A percentile compares a stretch with the other conserved stretches of the same genome.
These are phyloP conservation scores for Slavum lentiscoides DNA, from an alignment of 2,888 invertebrate genomes.

Conservation along the genomic window DNA sequence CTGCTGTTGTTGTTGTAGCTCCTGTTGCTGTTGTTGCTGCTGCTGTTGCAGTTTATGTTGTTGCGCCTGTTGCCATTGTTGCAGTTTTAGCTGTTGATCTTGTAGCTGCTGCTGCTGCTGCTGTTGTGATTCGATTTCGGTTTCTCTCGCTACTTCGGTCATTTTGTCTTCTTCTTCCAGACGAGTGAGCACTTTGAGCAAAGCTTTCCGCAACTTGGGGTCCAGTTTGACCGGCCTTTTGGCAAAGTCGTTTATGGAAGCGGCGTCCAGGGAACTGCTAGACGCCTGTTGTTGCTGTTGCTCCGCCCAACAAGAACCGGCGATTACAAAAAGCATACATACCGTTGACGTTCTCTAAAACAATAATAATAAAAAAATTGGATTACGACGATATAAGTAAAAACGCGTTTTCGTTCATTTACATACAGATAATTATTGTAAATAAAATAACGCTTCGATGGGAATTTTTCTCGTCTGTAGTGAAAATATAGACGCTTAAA, in stretches of 20 bases:
- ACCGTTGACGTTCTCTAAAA: constrained; percentile 2
- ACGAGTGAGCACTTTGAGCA: constrained; percentile 76
- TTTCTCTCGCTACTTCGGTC: background rate
- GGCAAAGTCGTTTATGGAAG: constrained; percentile 54
- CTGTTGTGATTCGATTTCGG: constrained; percentile 25
- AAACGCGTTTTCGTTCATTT: too few species aligned
- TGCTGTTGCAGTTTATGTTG: constrained; percentile 53
- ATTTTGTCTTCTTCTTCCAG: constrained; percentile 67
- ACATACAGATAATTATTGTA: too few species aligned
- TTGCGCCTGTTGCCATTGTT: constrained; percentile 56
- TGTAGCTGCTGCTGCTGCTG: background rate
- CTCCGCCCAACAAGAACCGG: constrained; percentile 5
- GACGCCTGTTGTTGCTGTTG: constrained; percentile 9
- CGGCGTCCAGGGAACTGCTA: background rate
- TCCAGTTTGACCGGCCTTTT: constrained; percentile 67
- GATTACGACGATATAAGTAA: background rate
- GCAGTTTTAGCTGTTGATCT: constrained; percentile 58
- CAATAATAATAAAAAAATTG: too few species aligned
- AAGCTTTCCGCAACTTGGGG: constrained; percentile 73
- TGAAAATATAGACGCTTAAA: too few species aligned
- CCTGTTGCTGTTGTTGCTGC: background rate
- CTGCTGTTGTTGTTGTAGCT: constrained; percentile 56
- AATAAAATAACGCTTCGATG: too few species aligned
- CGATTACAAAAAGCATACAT: constrained; percentile 15
- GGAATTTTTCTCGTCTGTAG: too few species aligned